These are phyloP conservation scores for Typhlomys cinereus DNA, from an alignment of 2,113 vertebrate species.

Conservation along the genomic window DNA sequence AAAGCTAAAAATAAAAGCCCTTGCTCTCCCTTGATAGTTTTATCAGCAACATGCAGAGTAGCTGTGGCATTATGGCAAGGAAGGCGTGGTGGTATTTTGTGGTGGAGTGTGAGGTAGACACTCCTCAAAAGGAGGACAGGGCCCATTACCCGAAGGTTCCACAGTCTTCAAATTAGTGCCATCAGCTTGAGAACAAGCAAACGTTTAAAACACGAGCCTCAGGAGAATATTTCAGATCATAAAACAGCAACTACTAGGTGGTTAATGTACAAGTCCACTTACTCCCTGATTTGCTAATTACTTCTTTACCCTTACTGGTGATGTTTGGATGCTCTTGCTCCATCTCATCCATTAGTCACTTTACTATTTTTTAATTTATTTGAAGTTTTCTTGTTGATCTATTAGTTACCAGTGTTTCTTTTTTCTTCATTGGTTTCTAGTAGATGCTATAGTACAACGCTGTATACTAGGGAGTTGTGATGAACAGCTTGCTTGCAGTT, in stretches of 20 bases:
- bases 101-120: background rate
- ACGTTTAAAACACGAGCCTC: background rate
- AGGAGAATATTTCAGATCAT: background rate
- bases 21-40: no score
- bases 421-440: background rate
- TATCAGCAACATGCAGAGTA: no score
- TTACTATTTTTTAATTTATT: background rate
- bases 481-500: background rate
- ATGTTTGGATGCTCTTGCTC: background rate
- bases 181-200: background rate
- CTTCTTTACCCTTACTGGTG: background rate
- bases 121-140: background rate
- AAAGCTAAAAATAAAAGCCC: no score
- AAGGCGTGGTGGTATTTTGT: background rate
- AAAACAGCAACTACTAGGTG: background rate
- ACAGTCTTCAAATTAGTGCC: background rate
- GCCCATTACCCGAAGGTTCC: background rate
- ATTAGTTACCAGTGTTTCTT: background rate
- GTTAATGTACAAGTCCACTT: no score
- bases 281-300: no score
- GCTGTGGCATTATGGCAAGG: background rate
- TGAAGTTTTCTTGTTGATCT: constrained; percentile 4
- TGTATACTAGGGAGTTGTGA: background rate
- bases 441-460: background rate
- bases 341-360: background rate